Percentiles rank a stretch among this genome's conserved stretches.
These are phyloP conservation scores for Drosophila oshimai DNA, from an alignment of 1,140 invertebrate genomes.

Conservation along the genomic window DNA sequence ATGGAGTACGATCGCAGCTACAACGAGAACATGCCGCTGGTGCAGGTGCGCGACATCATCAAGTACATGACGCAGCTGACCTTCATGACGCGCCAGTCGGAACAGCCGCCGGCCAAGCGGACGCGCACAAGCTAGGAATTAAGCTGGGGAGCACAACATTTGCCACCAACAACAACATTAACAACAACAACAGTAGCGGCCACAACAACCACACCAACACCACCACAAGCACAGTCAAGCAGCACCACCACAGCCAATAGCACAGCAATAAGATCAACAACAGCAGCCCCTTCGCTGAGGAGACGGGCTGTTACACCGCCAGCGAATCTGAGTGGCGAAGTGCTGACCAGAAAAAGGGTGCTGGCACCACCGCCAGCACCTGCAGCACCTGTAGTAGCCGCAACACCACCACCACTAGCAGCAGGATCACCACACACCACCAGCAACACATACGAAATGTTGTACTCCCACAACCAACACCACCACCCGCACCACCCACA, in stretches of 20 bases:
- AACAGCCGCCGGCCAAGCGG: slow-evolving; percentile 78
- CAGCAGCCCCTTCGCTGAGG: not conserved
- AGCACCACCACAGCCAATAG: slow-evolving; percentile 26
- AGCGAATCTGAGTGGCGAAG: slow-evolving; percentile 1
- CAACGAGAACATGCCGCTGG: slow-evolving; percentile 86
- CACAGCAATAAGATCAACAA: slow-evolving; percentile 30
- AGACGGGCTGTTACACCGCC: slow-evolving; percentile 39
- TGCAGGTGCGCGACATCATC: slow-evolving; percentile 91
- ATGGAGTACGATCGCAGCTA: slow-evolving; percentile 89
- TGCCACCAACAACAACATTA: slow-evolving; percentile 43
- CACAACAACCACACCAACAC: slow-evolving; percentile 13
- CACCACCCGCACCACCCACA: slow-evolving; percentile 41
- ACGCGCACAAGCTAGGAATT: slow-evolving; percentile 82
- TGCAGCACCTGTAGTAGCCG: slow-evolving; percentile 14
- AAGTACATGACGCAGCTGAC: slow-evolving; percentile 93
- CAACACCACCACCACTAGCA: slow-evolving; percentile 35
- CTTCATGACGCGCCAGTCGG: slow-evolving; percentile 87
- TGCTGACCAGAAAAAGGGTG: slow-evolving; percentile 15
- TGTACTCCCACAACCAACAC: slow-evolving; percentile 80
- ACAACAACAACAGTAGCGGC: slow-evolving; percentile 15
- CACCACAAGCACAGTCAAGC: not conserved
- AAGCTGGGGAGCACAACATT: slow-evolving; percentile 83
- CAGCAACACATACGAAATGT: slow-evolving; percentile 76
- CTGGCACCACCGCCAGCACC: slow-evolving; percentile 60
- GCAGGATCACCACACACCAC: slow-evolving; percentile 36